A percentile compares a stretch with the other conserved stretches of the same genome.
phyloP scores from a whole-genome alignment of 2,888 invertebrate species.

The Lypha dubia region DNA sequence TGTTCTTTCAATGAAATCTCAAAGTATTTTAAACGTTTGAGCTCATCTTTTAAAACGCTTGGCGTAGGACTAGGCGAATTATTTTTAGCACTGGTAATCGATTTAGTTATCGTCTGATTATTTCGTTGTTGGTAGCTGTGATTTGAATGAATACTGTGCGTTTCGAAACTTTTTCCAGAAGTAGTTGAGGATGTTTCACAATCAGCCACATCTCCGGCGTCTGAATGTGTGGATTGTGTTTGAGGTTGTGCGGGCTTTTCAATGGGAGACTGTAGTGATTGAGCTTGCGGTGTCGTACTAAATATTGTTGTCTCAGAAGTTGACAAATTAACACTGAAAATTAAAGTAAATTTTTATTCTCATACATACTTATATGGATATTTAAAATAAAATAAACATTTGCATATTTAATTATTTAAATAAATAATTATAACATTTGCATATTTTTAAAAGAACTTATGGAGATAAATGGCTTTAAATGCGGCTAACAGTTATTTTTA shows the following conservation, averaged over 20 bases:
- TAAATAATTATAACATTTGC: no score
- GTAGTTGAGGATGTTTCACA: slow-evolving; percentile 81
- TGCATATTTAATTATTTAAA: no score
- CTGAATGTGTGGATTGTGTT: slow-evolving; percentile 77
- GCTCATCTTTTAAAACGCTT: slow-evolving; percentile 81
- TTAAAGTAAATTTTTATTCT: not conserved
- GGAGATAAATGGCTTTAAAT: no score
- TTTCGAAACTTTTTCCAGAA: slow-evolving; percentile 82
- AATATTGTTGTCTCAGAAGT: slow-evolving; percentile 82
- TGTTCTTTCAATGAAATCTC: slow-evolving; percentile 83
- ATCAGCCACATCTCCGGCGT: slow-evolving; percentile 77
- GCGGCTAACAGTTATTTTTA: no score
- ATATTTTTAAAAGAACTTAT: no score
- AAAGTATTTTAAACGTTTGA: slow-evolving; percentile 82
- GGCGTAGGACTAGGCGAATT: slow-evolving; percentile 77
- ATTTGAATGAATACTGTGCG: slow-evolving; percentile 81
- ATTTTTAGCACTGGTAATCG: slow-evolving; percentile 75
- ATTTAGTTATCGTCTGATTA: slow-evolving; percentile 68
- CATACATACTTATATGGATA: no score
- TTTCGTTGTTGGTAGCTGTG: slow-evolving; percentile 75
- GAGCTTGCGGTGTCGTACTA: slow-evolving; percentile 80
- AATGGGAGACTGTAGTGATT: slow-evolving; percentile 77
- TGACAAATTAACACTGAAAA: slow-evolving; percentile 78
- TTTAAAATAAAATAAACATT: no score
- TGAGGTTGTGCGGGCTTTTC: slow-evolving; percentile 77